Conservation (phyloP, 2,888 invertebrate species). For the Azorinus chamasolen region DNA sequence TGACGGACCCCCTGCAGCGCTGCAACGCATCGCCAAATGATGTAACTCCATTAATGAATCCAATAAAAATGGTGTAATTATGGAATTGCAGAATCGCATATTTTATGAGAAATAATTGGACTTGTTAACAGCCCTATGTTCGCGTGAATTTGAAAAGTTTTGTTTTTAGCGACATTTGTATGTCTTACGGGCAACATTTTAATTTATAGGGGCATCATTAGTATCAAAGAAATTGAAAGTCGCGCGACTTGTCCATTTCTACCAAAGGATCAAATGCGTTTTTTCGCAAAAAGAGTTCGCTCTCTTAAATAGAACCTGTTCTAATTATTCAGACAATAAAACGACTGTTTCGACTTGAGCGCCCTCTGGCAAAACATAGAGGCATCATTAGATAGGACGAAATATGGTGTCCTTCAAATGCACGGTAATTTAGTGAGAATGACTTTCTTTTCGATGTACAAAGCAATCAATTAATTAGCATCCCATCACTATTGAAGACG, state of each 20-base stretch:
- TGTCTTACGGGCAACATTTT: conserved; percentile 34
- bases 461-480: conserved; percentile 19
- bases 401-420: conserved; percentile 16
- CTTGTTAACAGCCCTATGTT: conserved; percentile 4
- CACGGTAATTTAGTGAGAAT: conserved; percentile 1
- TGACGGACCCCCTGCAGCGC: conserved; percentile 1
- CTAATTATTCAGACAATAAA: background rate
- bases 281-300: conserved; percentile 1
- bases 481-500: background rate
- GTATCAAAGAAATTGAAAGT: conserved; percentile 1
- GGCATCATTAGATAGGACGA: conserved; percentile 26
- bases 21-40: background rate
- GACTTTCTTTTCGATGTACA: conserved; percentile 3
- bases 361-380: conserved; percentile 8
- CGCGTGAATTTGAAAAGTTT: background rate
- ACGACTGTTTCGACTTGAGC: conserved; percentile 16
- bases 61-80: conserved; percentile 13
- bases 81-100: conserved; percentile 5
- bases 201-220: conserved; percentile 21
- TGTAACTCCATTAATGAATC: conserved; percentile 1
- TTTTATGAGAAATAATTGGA: conserved; percentile 14
- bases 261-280: conserved; percentile 6
- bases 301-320: too few relatives aligned
- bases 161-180: conserved; percentile 35
- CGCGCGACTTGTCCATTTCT: conserved; percentile 8